A percentile compares a stretch with the other conserved stretches of the same genome.
Conservation (phyloP, 2,113 vertebrate genomes). For the Erythrocercus mccallii region DNA sequence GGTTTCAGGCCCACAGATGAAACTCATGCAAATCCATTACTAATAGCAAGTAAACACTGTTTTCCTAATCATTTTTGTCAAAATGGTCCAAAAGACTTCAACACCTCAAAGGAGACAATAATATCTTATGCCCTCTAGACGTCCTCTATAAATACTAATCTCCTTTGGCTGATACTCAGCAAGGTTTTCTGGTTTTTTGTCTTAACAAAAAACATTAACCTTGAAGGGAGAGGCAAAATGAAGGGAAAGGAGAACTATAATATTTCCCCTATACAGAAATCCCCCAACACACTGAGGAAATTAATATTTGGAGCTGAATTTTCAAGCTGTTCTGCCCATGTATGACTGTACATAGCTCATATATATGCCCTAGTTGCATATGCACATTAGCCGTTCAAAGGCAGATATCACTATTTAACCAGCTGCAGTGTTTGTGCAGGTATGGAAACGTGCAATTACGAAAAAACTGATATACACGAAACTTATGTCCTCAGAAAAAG, state of each 20-base stretch:
- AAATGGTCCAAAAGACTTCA: not conserved
- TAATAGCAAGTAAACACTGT: not conserved
- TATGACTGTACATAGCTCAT: not conserved
- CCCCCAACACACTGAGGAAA: not conserved
- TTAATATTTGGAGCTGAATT: not conserved
- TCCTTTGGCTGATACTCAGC: not conserved
- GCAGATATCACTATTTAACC: not conserved
- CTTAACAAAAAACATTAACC: slow-evolving; percentile 47
- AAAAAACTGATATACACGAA: not conserved
- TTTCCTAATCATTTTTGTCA: not conserved
- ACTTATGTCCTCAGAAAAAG: not conserved
- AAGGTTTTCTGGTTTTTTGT: slow-evolving; percentile 35
- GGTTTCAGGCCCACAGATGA: not conserved
- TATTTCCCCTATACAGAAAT: not conserved
- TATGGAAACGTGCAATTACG: not conserved
- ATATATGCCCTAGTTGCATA: not conserved
- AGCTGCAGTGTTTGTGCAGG: not conserved
- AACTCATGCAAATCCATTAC: not conserved
- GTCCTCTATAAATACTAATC: slow-evolving; percentile 14
- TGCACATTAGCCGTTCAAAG: not conserved
- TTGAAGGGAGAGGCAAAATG: not conserved
- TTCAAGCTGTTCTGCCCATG: not conserved
- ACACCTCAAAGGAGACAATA: slow-evolving; percentile 6
- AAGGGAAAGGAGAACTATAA: not conserved
- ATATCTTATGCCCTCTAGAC: not conserved